Evolutionary conservation across 2,888 invertebrate species (phyloP).

Genomic region (Lamellibrachia satsuma): DNA sequence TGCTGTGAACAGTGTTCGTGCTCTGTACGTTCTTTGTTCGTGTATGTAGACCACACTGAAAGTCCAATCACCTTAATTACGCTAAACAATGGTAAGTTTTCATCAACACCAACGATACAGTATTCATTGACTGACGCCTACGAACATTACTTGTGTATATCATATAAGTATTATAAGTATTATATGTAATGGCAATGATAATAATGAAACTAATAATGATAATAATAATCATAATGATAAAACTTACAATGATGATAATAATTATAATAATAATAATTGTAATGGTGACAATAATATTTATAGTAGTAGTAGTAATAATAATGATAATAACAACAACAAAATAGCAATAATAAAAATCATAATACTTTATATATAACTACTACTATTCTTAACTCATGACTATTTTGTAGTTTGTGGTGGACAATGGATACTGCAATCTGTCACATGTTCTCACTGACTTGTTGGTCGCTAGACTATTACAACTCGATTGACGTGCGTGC

Average conservation of each 20-base stretch:
- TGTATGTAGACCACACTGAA: background rate
- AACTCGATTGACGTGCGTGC: too few relatives aligned
- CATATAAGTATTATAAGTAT: background rate
- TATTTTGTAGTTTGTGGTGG: too few relatives aligned
- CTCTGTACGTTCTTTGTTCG: background rate
- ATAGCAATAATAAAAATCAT: too few relatives aligned
- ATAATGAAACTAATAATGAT: background rate
- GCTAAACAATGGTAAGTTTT: background rate
- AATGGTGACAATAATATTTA: background rate
- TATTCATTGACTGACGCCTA: conserved; percentile 14
- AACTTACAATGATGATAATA: background rate
- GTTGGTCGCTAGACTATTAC: too few relatives aligned
- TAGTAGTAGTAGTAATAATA: background rate
- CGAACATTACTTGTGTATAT: background rate
- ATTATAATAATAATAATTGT: background rate
- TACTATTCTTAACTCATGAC: too few relatives aligned
- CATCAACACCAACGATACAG: background rate
- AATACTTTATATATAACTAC: too few relatives aligned
- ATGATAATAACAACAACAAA: too few relatives aligned
- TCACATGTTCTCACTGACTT: too few relatives aligned
- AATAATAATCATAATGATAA: background rate
- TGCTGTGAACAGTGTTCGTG: background rate
- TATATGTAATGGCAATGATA: background rate
- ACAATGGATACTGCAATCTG: too few relatives aligned
- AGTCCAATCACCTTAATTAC: background rate